phyloP scores from a whole-genome alignment of 2,888 invertebrate genomes.

The Ypsolopha sequella region DNA sequence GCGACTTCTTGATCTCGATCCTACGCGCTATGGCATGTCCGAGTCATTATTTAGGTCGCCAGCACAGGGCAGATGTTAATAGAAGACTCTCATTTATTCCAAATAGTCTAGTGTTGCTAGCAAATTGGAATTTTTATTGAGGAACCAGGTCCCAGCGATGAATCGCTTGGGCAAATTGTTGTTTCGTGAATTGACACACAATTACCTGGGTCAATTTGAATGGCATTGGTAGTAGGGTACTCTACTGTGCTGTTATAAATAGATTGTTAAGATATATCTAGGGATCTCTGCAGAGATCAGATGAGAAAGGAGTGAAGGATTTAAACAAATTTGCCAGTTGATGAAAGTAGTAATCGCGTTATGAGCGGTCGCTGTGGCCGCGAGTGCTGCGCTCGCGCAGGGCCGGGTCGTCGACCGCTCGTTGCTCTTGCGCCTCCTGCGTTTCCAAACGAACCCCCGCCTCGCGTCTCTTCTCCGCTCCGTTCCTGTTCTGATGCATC shows the following conservation, averaged over 20 bases:
- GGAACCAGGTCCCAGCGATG: too few relatives aligned
- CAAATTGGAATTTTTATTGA: too few relatives aligned
- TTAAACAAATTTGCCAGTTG: neutral
- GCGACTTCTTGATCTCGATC: constrained; percentile 57
- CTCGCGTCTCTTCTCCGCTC: constrained; percentile 42
- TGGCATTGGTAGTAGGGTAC: too few relatives aligned
- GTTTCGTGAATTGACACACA: too few relatives aligned
- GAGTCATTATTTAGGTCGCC: constrained; percentile 46
- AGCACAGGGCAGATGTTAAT: constrained; percentile 25
- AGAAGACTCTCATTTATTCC: constrained; percentile 24
- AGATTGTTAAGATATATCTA: too few relatives aligned
- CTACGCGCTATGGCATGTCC: constrained; percentile 49
- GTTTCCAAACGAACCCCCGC: constrained; percentile 45
- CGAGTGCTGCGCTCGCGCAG: constrained; percentile 40
- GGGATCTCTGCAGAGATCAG: too few relatives aligned
- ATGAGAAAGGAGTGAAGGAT: neutral
- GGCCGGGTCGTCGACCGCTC: constrained; percentile 62
- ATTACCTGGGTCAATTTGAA: too few relatives aligned
- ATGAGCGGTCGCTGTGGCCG: constrained; percentile 25
- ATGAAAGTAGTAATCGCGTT: constrained; percentile 36
- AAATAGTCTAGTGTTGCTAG: constrained; percentile 2
- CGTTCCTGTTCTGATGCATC: constrained; percentile 60
- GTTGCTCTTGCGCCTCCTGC: constrained; percentile 62
- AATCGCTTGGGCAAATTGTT: too few relatives aligned
- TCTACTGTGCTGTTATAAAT: too few relatives aligned